Percentiles rank a stretch among this genome's conserved stretches.
These are phyloP conservation scores for Allophyes oxyacanthae DNA, from an alignment of 2,888 invertebrate species.

Conservation along the genomic window DNA sequence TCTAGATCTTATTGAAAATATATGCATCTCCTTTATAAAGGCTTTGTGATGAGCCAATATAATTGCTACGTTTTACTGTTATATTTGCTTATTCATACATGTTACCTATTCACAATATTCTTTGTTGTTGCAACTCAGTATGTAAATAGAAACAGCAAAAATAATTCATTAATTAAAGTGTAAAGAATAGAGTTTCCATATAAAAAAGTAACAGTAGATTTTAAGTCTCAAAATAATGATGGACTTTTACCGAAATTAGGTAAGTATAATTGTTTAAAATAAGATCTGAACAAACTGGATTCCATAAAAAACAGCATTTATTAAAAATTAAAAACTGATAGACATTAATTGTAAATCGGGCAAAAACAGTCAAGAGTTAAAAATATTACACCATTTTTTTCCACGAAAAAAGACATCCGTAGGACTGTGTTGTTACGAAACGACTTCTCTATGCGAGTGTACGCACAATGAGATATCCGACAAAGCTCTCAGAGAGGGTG, in stretches of 20 bases:
- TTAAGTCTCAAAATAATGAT: no score
- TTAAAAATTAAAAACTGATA: background rate
- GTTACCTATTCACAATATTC: conserved; percentile 3
- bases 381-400: conserved; percentile 47
- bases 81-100: conserved; percentile 13
- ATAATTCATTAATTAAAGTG: no score
- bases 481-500: conserved; percentile 76
- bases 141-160: background rate
- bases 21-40: conserved; percentile 43
- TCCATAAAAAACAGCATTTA: no score
- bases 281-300: no score
- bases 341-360: conserved; percentile 1
- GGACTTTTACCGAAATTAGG: no score
- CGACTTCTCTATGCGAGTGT: conserved; percentile 71
- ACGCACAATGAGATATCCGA: conserved; percentile 77
- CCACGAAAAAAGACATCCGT: conserved; percentile 57
- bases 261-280: no score
- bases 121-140: conserved; percentile 2
- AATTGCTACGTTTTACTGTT: conserved; percentile 34
- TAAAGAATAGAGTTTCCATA: no score
- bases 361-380: background rate
- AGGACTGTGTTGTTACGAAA: conserved; percentile 53
- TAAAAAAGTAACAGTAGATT: no score
- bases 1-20: conserved; percentile 65
- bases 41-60: conserved; percentile 35